Evolutionary conservation across 2,888 invertebrate genomes (phyloP).

Genomic region (Fissipunctia ypsillon): DNA sequence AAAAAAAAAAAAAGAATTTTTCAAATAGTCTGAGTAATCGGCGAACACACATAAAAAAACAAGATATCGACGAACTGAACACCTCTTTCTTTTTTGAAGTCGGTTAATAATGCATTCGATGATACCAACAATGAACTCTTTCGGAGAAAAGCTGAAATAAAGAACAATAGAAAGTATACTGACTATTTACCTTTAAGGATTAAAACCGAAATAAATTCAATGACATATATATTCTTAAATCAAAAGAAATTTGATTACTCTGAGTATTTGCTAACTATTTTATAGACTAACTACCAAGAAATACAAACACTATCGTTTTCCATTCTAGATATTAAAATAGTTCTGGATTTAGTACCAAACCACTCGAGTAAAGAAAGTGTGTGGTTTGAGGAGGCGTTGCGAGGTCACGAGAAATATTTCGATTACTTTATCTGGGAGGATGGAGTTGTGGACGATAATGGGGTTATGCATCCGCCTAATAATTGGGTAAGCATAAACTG

Average conservation of each 20-base stretch:
- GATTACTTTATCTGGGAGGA: constrained; percentile 95
- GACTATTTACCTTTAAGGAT: background rate
- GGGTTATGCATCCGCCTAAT: constrained; percentile 91
- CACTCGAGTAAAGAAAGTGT: constrained; percentile 95
- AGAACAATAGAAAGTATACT: background rate
- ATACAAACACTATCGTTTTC: constrained; percentile 42
- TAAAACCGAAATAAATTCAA: constrained; percentile 7
- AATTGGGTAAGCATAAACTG: constrained; percentile 92
- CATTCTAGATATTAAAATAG: constrained; percentile 89
- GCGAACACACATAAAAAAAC: no score
- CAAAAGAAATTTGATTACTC: constrained; percentile 29
- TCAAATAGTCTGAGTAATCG: no score
- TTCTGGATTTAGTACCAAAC: constrained; percentile 93
- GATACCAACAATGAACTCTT: background rate
- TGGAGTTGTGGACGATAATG: constrained; percentile 87
- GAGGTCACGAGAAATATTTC: constrained; percentile 91
- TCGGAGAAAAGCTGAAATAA: background rate
- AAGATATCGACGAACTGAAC: no score
- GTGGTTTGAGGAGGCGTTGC: constrained; percentile 95
- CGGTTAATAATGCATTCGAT: background rate
- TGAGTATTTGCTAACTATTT: constrained; percentile 18
- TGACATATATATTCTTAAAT: background rate
- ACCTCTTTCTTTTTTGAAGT: no score
- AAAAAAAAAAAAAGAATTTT: no score
- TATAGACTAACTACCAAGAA: constrained; percentile 36